phyloP scores from a whole-genome alignment of 2,888 invertebrate species.

The Temnothorax unifasciatus region DNA sequence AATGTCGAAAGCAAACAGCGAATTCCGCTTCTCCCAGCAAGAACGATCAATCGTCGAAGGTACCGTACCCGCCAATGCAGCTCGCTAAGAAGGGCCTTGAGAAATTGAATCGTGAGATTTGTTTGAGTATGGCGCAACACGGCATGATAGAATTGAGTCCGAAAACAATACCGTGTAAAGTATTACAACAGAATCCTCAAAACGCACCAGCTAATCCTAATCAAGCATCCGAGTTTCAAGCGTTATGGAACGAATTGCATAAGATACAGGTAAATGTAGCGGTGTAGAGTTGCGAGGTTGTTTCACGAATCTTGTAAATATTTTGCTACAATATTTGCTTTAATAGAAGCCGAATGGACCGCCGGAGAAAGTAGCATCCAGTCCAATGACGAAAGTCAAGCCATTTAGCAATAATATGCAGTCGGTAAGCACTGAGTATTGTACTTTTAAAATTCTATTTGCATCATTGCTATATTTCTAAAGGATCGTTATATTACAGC shows the following conservation, averaged over 20 bases:
- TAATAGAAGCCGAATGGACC: conserved; percentile 11
- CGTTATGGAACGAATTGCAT: conserved; percentile 85
- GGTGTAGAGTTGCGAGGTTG: background rate
- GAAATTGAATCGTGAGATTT: conserved; percentile 51
- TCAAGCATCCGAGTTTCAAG: conserved; percentile 82
- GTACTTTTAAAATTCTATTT: background rate
- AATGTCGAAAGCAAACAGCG: conserved; percentile 20
- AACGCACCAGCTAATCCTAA: conserved; percentile 33
- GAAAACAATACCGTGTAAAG: conserved; percentile 7
- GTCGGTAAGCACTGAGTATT: conserved; percentile 57
- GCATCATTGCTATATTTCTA: background rate
- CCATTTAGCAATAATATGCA: conserved; percentile 41
- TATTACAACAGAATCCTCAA: conserved; percentile 19
- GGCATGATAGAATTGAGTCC: conserved; percentile 27
- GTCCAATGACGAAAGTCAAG: conserved; percentile 25
- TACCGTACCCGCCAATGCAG: conserved; percentile 33
- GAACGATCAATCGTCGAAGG: conserved; percentile 40
- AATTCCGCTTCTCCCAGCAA: conserved; percentile 68
- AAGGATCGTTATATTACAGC: conserved; percentile 68
- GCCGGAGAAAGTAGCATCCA: background rate
- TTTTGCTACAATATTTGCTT: background rate
- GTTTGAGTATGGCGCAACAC: conserved; percentile 37
- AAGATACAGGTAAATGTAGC: conserved; percentile 75
- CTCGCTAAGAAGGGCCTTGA: conserved; percentile 68
- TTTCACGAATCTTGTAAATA: background rate